These are phyloP conservation scores for Lasioglossum pauxillum DNA, from an alignment of 2,888 invertebrate genomes.

Conservation along the genomic window DNA sequence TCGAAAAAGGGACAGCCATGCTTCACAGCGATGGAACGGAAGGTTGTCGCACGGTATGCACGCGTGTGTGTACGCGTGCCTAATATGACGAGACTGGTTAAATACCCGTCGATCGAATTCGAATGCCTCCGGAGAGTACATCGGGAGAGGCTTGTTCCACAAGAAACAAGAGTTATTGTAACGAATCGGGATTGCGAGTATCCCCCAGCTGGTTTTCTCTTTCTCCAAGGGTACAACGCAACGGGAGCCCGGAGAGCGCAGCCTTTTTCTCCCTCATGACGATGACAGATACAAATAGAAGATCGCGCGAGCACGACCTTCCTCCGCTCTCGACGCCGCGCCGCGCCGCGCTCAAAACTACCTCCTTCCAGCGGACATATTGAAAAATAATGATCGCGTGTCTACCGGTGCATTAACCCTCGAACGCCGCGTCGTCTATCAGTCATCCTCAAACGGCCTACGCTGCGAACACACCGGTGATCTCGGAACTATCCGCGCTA, in stretches of 20 bases:
- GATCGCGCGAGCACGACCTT: constrained; percentile 49
- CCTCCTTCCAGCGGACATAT: constrained; percentile 48
- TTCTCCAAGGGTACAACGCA: constrained; percentile 45
- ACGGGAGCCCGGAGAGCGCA: constrained; percentile 42
- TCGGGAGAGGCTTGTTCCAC: constrained; percentile 38
- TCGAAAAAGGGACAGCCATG: constrained; percentile 54
- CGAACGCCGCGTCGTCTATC: constrained; percentile 24
- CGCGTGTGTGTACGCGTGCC: constrained; percentile 38
- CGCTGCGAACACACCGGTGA: background rate
- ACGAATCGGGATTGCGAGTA: constrained; percentile 65
- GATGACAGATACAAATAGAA: constrained; percentile 69
- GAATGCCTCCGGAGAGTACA: constrained; percentile 46
- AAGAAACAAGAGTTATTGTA: constrained; percentile 68
- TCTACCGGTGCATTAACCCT: constrained; percentile 51
- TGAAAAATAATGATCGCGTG: constrained; percentile 59
- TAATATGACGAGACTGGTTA: constrained; percentile 66
- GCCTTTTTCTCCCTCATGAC: constrained; percentile 58
- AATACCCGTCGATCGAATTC: constrained; percentile 65
- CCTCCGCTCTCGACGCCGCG: constrained; percentile 14
- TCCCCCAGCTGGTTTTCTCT: constrained; percentile 57
- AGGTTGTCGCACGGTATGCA: background rate
- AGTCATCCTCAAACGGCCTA: constrained; percentile 5
- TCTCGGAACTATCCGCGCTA: background rate
- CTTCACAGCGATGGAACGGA: constrained; percentile 36
- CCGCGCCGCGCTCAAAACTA: constrained; percentile 37